Percentiles rank a stretch among this genome's conserved stretches.
Conservation (phyloP, 2,888 invertebrate genomes). For the Osmoderma eremita region DNA sequence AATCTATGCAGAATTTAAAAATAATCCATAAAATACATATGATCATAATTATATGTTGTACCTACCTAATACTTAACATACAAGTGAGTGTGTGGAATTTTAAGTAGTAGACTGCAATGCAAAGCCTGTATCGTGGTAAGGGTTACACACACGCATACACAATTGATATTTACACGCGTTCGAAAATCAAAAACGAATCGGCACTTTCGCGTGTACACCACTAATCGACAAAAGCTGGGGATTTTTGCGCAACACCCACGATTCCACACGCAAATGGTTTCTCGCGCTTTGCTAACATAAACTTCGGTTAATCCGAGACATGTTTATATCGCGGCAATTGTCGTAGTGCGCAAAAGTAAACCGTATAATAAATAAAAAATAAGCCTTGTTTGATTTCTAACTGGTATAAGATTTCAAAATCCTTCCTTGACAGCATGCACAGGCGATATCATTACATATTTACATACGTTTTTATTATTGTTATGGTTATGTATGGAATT, state of each 20-base stretch:
- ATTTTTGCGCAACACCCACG: constrained; percentile 21
- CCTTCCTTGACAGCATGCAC: background rate
- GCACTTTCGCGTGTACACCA: constrained; percentile 8
- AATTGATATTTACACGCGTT: background rate
- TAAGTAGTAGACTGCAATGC: background rate
- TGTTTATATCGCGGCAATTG: constrained; percentile 21
- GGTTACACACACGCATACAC: background rate
- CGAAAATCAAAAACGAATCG: constrained; percentile 11
- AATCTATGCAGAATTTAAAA: no score
- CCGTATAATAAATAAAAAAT: constrained; percentile 19
- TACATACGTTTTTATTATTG: background rate
- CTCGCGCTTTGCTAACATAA: constrained; percentile 17
- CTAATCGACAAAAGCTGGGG: constrained; percentile 6
- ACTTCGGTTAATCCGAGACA: constrained; percentile 13
- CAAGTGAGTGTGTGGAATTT: no score
- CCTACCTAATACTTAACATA: no score
- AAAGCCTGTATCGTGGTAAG: background rate
- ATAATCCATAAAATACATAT: no score
- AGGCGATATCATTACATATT: no score
- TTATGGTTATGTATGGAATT: background rate
- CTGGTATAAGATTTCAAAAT: constrained; percentile 18
- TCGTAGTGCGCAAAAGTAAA: background rate
- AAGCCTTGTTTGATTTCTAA: constrained; percentile 7
- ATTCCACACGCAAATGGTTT: background rate
- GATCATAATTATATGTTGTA: no score